Evolutionary conservation across 2,113 vertebrate genomes (phyloP).

Genomic region (Mustela lutreola): DNA sequence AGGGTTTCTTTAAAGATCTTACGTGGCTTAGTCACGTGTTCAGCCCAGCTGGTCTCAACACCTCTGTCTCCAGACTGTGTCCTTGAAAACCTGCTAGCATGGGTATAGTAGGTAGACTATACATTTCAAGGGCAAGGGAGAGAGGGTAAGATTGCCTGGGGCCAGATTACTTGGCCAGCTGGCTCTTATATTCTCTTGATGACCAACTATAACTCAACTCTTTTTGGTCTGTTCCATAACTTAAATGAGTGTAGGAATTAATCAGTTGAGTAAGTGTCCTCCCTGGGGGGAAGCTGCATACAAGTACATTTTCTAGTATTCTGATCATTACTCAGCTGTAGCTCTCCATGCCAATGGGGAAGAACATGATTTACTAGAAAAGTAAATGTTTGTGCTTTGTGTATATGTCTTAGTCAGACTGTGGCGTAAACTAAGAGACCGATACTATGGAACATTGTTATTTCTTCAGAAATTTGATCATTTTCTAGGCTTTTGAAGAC

Average conservation of each 20-base stretch:
- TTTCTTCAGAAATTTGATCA: constrained; percentile 39
- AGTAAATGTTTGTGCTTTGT: background rate
- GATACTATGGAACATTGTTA: background rate
- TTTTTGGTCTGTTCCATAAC: background rate
- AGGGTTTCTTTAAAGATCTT: background rate
- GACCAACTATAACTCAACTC: background rate
- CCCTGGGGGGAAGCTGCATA: background rate
- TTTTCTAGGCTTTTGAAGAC: background rate
- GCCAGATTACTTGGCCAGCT: background rate
- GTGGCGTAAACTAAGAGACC: background rate
- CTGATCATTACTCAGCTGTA: background rate
- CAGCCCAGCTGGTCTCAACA: background rate
- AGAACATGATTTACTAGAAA: background rate
- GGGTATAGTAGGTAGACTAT: background rate
- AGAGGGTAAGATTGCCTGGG: background rate
- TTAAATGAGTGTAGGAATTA: no score
- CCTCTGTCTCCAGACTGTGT: background rate
- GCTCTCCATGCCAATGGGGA: background rate
- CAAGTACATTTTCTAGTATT: background rate
- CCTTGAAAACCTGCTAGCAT: background rate
- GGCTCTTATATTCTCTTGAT: background rate
- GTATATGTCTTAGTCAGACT: background rate
- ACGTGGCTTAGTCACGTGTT: background rate
- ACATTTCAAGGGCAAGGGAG: background rate
- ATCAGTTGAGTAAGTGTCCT: background rate